phyloP scores from a whole-genome alignment of 2,888 invertebrate species.

The Microplitis deprimator region DNA sequence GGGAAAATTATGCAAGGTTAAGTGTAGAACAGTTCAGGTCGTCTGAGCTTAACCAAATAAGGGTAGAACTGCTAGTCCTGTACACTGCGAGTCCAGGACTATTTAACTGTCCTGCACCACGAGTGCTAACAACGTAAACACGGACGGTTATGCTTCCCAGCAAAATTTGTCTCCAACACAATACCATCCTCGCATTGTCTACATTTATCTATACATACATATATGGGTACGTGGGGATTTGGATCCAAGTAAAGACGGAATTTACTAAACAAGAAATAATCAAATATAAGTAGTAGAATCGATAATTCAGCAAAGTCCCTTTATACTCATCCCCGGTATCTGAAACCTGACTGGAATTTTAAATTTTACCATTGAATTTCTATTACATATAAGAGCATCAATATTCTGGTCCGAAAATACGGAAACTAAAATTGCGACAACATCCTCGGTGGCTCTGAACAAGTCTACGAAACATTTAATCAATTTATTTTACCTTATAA shows the following conservation, averaged over 20 bases:
- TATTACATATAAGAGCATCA: not conserved
- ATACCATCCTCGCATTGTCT: slow-evolving; percentile 4
- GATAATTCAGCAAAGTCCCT: slow-evolving; percentile 10
- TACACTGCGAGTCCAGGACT: slow-evolving; percentile 29
- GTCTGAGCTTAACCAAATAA: slow-evolving; percentile 63
- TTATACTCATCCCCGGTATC: not conserved
- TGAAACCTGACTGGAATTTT: slow-evolving; percentile 33
- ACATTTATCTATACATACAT: not conserved
- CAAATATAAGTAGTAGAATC: slow-evolving; percentile 13
- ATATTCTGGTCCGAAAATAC: not conserved
- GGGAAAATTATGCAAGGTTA: slow-evolving; percentile 66
- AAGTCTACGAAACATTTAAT: not conserved
- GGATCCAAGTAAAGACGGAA: not conserved
- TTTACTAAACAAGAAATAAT: slow-evolving; percentile 14
- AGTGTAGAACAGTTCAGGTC: slow-evolving; percentile 56
- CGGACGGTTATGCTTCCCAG: slow-evolving; percentile 38
- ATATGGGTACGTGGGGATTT: too few species aligned
- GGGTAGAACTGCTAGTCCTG: slow-evolving; percentile 41
- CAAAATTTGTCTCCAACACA: slow-evolving; percentile 28
- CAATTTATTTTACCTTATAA: too few species aligned
- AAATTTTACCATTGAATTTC: slow-evolving; percentile 27
- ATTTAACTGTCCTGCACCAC: slow-evolving; percentile 38
- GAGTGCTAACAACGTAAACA: slow-evolving; percentile 52
- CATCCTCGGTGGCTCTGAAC: not conserved
- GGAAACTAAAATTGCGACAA: not conserved